Evolutionary conservation across 2,888 invertebrate genomes (phyloP).

Genomic region (Dynastes grantii): DNA sequence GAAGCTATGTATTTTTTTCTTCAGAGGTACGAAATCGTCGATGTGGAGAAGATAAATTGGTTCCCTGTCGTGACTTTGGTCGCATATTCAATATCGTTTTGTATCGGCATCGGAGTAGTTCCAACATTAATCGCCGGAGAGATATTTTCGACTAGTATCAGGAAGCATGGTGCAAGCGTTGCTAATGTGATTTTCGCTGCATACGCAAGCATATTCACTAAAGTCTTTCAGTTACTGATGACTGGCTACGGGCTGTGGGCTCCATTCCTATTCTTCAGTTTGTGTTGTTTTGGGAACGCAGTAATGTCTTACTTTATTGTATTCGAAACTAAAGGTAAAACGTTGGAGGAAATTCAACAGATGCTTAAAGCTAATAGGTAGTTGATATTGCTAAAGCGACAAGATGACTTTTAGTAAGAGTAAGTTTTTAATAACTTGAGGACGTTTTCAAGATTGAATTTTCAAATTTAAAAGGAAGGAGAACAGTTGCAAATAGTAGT

Average conservation of each 20-base stretch:
- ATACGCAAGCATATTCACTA: slow-evolving; percentile 59
- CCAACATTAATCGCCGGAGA: slow-evolving; percentile 56
- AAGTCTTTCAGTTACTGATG: slow-evolving; percentile 62
- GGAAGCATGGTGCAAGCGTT: slow-evolving; percentile 59
- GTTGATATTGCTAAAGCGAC: neutral
- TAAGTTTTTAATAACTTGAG: too few species aligned
- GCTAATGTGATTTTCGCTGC: slow-evolving; percentile 60
- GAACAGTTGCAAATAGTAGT: too few species aligned
- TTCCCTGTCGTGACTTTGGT: slow-evolving; percentile 61
- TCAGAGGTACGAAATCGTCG: slow-evolving; percentile 53
- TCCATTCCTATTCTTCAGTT: slow-evolving; percentile 60
- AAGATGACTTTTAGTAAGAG: neutral
- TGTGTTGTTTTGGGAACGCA: slow-evolving; percentile 55
- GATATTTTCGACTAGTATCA: slow-evolving; percentile 61
- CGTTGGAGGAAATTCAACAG: slow-evolving; percentile 65
- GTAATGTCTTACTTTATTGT: slow-evolving; percentile 60
- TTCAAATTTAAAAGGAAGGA: too few species aligned
- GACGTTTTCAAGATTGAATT: too few species aligned
- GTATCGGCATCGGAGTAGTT: slow-evolving; percentile 48
- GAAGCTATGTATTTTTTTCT: slow-evolving; percentile 60
- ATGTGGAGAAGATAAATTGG: slow-evolving; percentile 57
- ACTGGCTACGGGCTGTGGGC: slow-evolving; percentile 60
- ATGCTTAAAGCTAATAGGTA: slow-evolving; percentile 57
- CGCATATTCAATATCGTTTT: slow-evolving; percentile 51
- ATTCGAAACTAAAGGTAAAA: slow-evolving; percentile 66